These are phyloP conservation scores for Lathronympha strigana DNA, from an alignment of 2,888 invertebrate genomes.

Conservation along the genomic window DNA sequence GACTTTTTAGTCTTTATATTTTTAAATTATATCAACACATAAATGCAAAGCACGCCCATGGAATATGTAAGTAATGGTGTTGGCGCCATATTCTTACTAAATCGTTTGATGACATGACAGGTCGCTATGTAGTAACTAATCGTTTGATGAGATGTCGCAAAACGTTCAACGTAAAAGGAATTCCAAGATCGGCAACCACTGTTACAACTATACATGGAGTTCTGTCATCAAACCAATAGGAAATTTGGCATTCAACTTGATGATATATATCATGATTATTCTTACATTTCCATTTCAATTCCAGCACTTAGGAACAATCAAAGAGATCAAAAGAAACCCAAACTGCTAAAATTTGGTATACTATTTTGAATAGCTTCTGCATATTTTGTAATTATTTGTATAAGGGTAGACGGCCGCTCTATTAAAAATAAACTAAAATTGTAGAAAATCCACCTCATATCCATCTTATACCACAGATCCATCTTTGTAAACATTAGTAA, in stretches of 20 bases:
- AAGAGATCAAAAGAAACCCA: conserved; percentile 44
- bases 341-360: background rate
- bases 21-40: conserved; percentile 55
- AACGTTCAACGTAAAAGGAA: too few relatives aligned
- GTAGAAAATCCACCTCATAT: background rate
- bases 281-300: conserved; percentile 22
- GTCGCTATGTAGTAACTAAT: too few relatives aligned
- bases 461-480: conserved; percentile 1
- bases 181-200: too few relatives aligned
- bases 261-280: conserved; percentile 11
- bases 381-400: background rate
- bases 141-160: too few relatives aligned
- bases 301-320: conserved; percentile 19
- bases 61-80: conserved; percentile 7
- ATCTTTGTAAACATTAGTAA: conserved; percentile 3
- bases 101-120: background rate
- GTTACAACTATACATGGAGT: too few relatives aligned
- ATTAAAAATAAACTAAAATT: background rate
- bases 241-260: too few relatives aligned
- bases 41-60: conserved; percentile 48
- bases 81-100: background rate
- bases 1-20: conserved; percentile 67
- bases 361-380: background rate
- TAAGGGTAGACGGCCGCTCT: background rate
- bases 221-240: too few relatives aligned